Base-by-base conservation (phyloP, 1,140 invertebrate species). In the Hycleus phaleratus region DNA sequence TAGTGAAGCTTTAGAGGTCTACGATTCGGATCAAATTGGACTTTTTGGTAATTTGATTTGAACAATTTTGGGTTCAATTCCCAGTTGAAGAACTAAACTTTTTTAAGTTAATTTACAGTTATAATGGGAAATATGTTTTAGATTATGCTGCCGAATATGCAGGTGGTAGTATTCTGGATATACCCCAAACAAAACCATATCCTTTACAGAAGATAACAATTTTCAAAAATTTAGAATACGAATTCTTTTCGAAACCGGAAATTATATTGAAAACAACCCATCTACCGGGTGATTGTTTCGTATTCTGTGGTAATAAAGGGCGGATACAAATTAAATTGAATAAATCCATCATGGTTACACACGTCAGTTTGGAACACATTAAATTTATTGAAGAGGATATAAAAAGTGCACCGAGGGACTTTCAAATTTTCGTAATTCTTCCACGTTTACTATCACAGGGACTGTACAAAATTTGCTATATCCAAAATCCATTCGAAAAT, bases 331-430 rank as follows among this genome's bases (percentile, higher is more conserved):
- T 56, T 6, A 40, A 39, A 26, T 48, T 56, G n/a, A 45, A 39
- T 1, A n/a, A 24, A 6, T 32, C 53, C 3, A 11, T 48, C 6
- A 9, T 47, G 18, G 12, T 56, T 1, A 56, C 53, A n/a, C 45
- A 56, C 46, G 45, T 56, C 2, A 56, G 44, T 42, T 47, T 56
- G 46, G 53, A 56, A 40, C 53, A 56, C 32, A 10, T 48, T 0
- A n/a, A 39, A 25, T 32, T 32, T 32, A 11, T 47, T n/a, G 44
- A 38, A 10, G 32, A 39, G 26, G 18, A 12, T 9, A 4, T 24
- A 10, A 56, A 10, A 4, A 56, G 45, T 32, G 53, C 53, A 7
- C 53, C 53, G 2, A 47, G 32, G 12, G 45, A 56, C n/a, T 56
- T 56, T 39, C 8, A 47, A 40, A 39, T 56, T 56, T 56, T 11